Percentiles rank a stretch among this genome's conserved stretches.
Evolutionary conservation across 2,888 invertebrate genomes (phyloP).

Genomic region (Dorcus parallelipipedus): DNA sequence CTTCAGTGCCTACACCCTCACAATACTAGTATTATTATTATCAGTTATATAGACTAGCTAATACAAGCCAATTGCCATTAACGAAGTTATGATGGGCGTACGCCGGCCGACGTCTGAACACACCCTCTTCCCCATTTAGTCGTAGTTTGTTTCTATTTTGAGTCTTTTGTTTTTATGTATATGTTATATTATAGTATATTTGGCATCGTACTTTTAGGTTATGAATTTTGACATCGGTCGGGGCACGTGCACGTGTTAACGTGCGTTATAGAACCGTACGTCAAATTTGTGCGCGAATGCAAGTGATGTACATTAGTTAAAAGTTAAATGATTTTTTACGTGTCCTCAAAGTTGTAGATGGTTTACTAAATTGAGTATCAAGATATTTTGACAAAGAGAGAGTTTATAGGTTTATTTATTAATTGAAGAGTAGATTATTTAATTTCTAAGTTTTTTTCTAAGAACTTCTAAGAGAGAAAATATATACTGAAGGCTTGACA

Average conservation of each 20-base stretch:
- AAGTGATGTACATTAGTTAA: conserved; percentile 9
- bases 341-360: conserved; percentile 9
- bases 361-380: conserved; percentile 7
- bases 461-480: conserved; percentile 19
- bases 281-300: conserved; percentile 6
- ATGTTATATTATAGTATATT: conserved; percentile 16
- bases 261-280: conserved; percentile 13
- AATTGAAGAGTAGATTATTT: conserved; percentile 21
- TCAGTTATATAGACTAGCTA: conserved; percentile 27
- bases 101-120: conserved; percentile 10
- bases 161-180: conserved; percentile 21
- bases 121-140: conserved; percentile 23
- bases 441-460: conserved; percentile 23
- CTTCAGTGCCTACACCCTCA: conserved; percentile 53
- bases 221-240: conserved; percentile 22
- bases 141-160: conserved; percentile 28
- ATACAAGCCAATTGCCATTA: conserved; percentile 16
- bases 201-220: conserved; percentile 35
- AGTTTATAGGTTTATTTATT: conserved; percentile 26
- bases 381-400: conserved; percentile 20
- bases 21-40: conserved; percentile 52
- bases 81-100: conserved; percentile 5
- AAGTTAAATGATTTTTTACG: conserved; percentile 15
- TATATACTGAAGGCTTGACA: conserved; percentile 9
- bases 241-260: background rate